Conservation (phyloP, 2,797 vertebrate species). For the Nothura maculosa region DNA sequence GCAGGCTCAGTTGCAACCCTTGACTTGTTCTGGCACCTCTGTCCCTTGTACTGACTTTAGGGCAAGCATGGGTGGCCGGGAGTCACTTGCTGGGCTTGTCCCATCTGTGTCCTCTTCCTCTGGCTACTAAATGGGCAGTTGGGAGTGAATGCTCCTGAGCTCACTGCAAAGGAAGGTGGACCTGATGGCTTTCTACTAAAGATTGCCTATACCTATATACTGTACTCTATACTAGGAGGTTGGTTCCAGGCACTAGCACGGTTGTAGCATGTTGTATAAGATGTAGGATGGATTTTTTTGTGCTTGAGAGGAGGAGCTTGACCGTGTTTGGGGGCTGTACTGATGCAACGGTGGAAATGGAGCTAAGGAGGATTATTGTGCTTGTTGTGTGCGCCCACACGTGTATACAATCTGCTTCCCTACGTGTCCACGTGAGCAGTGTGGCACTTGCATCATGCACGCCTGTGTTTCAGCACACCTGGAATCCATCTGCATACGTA, state of each 20-base stretch:
- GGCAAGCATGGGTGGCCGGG: not conserved
- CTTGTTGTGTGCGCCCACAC: not conserved
- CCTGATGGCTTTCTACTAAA: not conserved
- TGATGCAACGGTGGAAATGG: not conserved
- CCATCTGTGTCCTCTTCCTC: accelerated
- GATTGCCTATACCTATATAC: too few species aligned
- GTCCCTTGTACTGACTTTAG: too few species aligned
- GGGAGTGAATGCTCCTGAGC: not conserved
- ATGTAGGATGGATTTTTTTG: not conserved
- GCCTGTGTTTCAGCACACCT: not conserved
- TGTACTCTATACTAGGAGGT: not conserved
- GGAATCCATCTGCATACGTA: not conserved
- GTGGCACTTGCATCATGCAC: not conserved
- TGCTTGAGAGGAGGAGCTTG: not conserved
- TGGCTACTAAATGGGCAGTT: not conserved
- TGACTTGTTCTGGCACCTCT: too few species aligned
- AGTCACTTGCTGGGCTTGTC: not conserved
- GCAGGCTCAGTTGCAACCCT: not conserved
- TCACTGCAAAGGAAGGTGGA: not conserved
- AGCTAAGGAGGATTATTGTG: accelerated
- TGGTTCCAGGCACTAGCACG: accelerated
- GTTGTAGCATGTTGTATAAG: accelerated
- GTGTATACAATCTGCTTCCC: accelerated
- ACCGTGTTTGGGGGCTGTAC: not conserved
- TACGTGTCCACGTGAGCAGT: accelerated